Base-by-base conservation (phyloP, 2,113 vertebrate species). In the Tragelaphus scriptus region DNA sequence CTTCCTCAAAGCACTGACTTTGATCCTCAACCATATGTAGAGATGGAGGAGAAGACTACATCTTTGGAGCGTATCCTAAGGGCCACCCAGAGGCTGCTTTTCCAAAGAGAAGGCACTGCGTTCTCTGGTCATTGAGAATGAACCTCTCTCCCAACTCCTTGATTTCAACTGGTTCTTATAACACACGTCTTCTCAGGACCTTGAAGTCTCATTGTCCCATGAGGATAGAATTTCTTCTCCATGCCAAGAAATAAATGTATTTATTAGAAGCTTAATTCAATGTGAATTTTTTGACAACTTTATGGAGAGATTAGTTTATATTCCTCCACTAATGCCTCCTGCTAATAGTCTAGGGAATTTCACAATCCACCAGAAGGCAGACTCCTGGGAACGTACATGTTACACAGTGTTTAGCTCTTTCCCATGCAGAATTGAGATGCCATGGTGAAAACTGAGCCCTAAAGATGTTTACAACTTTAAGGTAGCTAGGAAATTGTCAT, bases 141-240 rank as follows among this genome's bases (percentile, higher is more conserved):
- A 98, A 90, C 14, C 84, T 92, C 49, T 97, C 92, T 98, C 97
- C 96, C 90, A 98, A 97, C 81, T 97, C 98, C 71, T 90, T 91
- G 85, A 75, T 94, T 88, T 98, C 96, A 94, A 2, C 49, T 94
- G 80, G 8, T 26, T 88, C 89, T 87, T 61, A 8, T n/a, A 68
- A 87, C 23, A 16, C 49, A 63, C 4, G 6, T 61, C 91, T 97
- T n/a, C 75, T 21, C n/a, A 77, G 23, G 17, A 93, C 44, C 32
- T 98, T 97, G 77, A 95, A 23, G 25, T 95, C 98, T 96, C 77
- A 81, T 87, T 97, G 86, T 98, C 93, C 91, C 85, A 51, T 68
- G 25, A 91, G 91, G 55, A 96, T 51, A 82, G 26, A 40, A 91
- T 95, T 94, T 98, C 94, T 94, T 94, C 87, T 98, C 97, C 81